Evolutionary conservation across 2,888 invertebrate genomes (phyloP).

Genomic region (Xanthostigma xanthostigma): DNA sequence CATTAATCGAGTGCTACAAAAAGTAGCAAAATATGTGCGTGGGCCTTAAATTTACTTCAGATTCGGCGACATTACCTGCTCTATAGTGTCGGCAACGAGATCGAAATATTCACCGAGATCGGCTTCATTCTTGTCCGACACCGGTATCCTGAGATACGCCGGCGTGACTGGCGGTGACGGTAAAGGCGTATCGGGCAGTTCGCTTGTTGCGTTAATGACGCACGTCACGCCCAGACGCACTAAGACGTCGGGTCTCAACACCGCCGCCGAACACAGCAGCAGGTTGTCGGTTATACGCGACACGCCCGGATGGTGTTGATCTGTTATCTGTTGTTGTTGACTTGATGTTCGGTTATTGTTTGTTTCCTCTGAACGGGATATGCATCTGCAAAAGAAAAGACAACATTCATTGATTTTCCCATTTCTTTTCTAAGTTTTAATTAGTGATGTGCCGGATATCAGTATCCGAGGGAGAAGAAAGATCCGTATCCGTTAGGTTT

Average conservation of each 20-base stretch:
- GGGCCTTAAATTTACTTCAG: no score
- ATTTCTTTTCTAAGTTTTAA: no score
- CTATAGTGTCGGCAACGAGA: slow-evolving; percentile 58
- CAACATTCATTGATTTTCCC: no score
- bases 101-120: slow-evolving; percentile 65
- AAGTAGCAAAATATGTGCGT: not conserved
- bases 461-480: no score
- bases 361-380: no score
- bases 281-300: slow-evolving; percentile 59
- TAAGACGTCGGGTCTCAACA: slow-evolving; percentile 50
- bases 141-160: slow-evolving; percentile 50
- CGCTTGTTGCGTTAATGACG: slow-evolving; percentile 70
- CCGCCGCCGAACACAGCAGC: slow-evolving; percentile 67
- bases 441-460: no score
- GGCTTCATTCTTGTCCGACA: slow-evolving; percentile 58
- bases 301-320: slow-evolving; percentile 31
- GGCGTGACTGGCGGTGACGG: slow-evolving; percentile 43
- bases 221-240: slow-evolving; percentile 54
- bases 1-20: no score
- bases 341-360: no score
- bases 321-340: no score
- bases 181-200: slow-evolving; percentile 53
- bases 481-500: no score
- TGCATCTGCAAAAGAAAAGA: no score
- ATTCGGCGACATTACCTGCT: slow-evolving; percentile 34